These are phyloP conservation scores for Gymnothorax reevesii DNA, from an alignment of 2,797 vertebrate species.

Conservation along the genomic window DNA sequence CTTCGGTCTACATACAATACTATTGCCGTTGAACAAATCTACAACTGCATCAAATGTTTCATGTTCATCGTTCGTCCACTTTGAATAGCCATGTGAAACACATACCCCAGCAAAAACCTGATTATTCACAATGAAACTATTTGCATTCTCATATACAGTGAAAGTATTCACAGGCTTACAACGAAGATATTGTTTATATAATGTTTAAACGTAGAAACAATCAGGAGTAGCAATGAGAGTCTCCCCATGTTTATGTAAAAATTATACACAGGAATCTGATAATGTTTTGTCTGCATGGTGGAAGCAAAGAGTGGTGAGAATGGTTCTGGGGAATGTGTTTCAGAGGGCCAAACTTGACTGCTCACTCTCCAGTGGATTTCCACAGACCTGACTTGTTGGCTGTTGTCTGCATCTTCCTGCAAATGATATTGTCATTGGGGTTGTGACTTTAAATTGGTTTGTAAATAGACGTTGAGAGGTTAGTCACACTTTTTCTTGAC, in stretches of 20 bases:
- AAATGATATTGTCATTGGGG: slow-evolving; percentile 14
- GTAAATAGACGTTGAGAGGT: slow-evolving; percentile 34
- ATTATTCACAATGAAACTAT: background rate
- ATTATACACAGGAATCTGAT: slow-evolving; percentile 6
- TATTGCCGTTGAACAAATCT: background rate
- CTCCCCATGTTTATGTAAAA: slow-evolving; percentile 2
- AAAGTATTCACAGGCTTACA: background rate
- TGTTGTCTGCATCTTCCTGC: slow-evolving; percentile 12
- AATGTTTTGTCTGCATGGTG: background rate
- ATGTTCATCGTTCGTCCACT: background rate
- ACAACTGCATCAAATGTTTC: background rate
- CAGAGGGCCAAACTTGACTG: background rate
- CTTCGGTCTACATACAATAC: background rate
- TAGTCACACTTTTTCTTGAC: background rate
- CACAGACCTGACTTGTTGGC: slow-evolving; percentile 29
- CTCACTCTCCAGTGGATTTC: slow-evolving; percentile 28
- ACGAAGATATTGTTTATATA: background rate
- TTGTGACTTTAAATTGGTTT: slow-evolving; percentile 34
- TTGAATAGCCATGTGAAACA: background rate
- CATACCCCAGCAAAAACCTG: background rate
- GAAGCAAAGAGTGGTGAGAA: slow-evolving; percentile 44
- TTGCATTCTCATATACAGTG: background rate
- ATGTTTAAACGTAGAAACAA: slow-evolving; percentile 17
- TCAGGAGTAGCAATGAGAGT: background rate
- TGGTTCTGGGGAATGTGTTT: slow-evolving; percentile 47